phyloP scores from a whole-genome alignment of 2,888 invertebrate genomes.

The Uloborus plumipes region DNA sequence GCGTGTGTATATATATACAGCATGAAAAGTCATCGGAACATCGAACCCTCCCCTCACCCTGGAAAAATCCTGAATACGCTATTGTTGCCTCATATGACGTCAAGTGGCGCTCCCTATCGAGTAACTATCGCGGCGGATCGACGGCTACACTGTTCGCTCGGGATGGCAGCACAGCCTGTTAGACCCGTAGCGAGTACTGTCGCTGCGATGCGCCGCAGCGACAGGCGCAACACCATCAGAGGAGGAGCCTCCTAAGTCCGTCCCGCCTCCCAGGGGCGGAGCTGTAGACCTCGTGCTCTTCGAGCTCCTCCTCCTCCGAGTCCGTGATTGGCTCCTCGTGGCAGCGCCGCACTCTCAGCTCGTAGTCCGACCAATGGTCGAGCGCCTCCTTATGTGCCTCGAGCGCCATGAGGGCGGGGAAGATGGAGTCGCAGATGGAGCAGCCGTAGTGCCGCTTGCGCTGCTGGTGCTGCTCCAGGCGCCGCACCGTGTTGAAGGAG shows the following conservation, averaged over 20 bases:
- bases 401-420: slow-evolving; percentile 82
- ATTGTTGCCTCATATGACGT: too few relatives aligned
- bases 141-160: too few relatives aligned
- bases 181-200: slow-evolving; percentile 17
- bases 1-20: too few relatives aligned
- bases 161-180: too few relatives aligned
- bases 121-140: too few relatives aligned
- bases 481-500: slow-evolving; percentile 80
- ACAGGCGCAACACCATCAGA: too few relatives aligned
- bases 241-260: slow-evolving; percentile 44
- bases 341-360: slow-evolving; percentile 23
- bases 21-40: too few relatives aligned
- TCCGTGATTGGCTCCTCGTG: slow-evolving; percentile 56
- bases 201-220: slow-evolving; percentile 32
- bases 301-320: slow-evolving; percentile 71
- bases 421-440: slow-evolving; percentile 85
- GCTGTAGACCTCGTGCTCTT: slow-evolving; percentile 32
- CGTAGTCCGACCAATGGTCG: slow-evolving; percentile 83
- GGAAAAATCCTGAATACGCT: too few relatives aligned
- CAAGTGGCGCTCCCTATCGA: too few relatives aligned
- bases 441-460: slow-evolving; percentile 89
- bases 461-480: slow-evolving; percentile 83
- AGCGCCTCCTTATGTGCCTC: slow-evolving; percentile 88
- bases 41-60: too few relatives aligned
- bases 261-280: slow-evolving; percentile 16